Evolutionary conservation across 2,113 vertebrate species (phyloP).

Genomic region (Solea solea): DNA sequence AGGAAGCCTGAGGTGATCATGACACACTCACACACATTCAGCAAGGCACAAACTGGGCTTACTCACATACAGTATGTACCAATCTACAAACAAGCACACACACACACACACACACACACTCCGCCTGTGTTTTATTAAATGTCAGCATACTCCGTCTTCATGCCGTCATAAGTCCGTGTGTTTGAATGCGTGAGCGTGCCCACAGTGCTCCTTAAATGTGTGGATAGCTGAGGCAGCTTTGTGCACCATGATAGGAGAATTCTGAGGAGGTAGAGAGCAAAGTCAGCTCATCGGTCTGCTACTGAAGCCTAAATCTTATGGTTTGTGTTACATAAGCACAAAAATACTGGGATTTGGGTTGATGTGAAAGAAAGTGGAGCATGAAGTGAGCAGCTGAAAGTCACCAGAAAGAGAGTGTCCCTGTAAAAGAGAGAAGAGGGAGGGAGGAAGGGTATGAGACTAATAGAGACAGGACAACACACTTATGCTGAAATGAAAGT

Average conservation of each 20-base stretch:
- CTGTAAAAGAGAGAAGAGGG: constrained; percentile 19
- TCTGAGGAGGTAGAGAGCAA: constrained; percentile 52
- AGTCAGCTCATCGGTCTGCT: constrained; percentile 55
- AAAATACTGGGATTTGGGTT: constrained; percentile 61
- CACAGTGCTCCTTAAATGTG: constrained; percentile 57
- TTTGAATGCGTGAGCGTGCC: constrained; percentile 41
- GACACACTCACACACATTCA: constrained; percentile 29
- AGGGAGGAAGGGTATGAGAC: not conserved
- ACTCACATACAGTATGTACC: constrained; percentile 12
- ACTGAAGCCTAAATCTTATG: constrained; percentile 50
- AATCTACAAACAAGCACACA: constrained; percentile 19
- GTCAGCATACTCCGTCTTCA: constrained; percentile 43
- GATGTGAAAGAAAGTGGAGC: constrained; percentile 66
- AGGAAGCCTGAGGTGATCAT: constrained; percentile 31
- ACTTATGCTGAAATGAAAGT: not conserved
- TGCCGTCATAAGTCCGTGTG: constrained; percentile 23
- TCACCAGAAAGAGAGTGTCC: constrained; percentile 43
- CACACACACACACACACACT: not conserved
- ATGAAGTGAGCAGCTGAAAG: constrained; percentile 68
- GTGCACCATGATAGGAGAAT: constrained; percentile 54
- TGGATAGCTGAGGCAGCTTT: constrained; percentile 53
- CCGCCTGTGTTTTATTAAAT: constrained; percentile 36
- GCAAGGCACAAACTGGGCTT: constrained; percentile 9
- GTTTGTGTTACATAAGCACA: constrained; percentile 51
- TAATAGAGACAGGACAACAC: constrained; percentile 1